Evolutionary conservation across 2,113 vertebrate genomes (phyloP).

Genomic region (Glaucidium brasilianum): DNA sequence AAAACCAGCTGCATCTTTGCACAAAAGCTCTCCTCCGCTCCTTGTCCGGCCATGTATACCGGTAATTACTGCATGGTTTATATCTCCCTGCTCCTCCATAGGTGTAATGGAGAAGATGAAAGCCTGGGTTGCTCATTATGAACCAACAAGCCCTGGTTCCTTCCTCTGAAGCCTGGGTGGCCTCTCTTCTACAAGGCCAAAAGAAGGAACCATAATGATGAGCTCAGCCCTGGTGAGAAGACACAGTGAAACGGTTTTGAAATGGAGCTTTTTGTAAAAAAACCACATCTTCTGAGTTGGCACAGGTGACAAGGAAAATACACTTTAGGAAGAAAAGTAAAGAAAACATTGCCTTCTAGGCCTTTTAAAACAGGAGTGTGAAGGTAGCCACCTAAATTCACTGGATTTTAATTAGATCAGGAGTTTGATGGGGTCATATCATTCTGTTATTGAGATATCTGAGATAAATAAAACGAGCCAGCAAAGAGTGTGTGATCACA

Average conservation of each 20-base stretch:
- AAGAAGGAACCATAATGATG: background rate
- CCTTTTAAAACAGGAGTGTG: background rate
- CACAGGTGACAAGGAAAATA: background rate
- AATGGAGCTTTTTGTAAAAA: background rate
- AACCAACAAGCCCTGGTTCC: background rate
- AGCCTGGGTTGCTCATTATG: background rate
- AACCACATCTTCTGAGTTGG: background rate
- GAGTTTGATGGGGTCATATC: background rate
- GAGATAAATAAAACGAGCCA: background rate
- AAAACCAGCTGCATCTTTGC: background rate
- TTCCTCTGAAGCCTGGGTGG: background rate
- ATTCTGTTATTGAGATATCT: background rate
- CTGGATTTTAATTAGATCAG: background rate
- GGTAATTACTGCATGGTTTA: background rate
- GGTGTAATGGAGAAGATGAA: background rate
- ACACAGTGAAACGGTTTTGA: rapidly evolving
- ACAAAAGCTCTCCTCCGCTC: background rate
- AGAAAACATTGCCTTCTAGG: background rate
- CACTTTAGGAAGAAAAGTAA: background rate
- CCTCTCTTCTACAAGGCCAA: background rate
- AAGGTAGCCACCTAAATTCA: background rate
- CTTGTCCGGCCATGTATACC: background rate
- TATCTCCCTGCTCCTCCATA: background rate
- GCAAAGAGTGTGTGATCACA: background rate
- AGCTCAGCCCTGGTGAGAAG: background rate